phyloP scores from a whole-genome alignment of 2,888 invertebrate species.

The Aricia artaxerxes region DNA sequence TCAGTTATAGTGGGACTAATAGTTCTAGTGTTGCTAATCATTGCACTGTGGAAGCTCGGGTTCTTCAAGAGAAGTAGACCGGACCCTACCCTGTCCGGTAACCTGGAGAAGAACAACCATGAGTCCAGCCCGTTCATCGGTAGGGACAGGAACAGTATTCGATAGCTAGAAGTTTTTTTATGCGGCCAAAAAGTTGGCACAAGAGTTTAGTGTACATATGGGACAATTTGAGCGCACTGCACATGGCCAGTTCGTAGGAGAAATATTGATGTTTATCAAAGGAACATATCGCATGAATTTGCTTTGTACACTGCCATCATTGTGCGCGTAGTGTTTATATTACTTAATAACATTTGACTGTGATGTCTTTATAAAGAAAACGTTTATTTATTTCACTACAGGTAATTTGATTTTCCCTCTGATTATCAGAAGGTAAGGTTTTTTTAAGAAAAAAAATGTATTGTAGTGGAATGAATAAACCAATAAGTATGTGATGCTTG shows the following conservation, averaged over 20 bases:
- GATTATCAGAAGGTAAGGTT: not conserved
- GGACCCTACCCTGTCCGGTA: slow-evolving; percentile 90
- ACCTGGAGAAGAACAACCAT: slow-evolving; percentile 86
- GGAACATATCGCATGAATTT: slow-evolving; percentile 21
- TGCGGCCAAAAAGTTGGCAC: slow-evolving; percentile 41
- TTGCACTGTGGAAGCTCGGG: slow-evolving; percentile 92
- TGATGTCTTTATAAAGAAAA: slow-evolving; percentile 79
- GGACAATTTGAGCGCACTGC: slow-evolving; percentile 32
- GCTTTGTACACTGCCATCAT: slow-evolving; percentile 10
- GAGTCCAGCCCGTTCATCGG: slow-evolving; percentile 84
- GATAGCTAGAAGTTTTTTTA: slow-evolving; percentile 60
- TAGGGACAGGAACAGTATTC: slow-evolving; percentile 68
- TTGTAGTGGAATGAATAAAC: slow-evolving; percentile 18
- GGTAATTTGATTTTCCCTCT: not conserved
- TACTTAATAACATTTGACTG: slow-evolving; percentile 68
- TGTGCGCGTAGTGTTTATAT: slow-evolving; percentile 38
- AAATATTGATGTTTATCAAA: slow-evolving; percentile 15
- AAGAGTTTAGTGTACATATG: slow-evolving; percentile 47
- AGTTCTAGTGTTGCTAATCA: slow-evolving; percentile 88
- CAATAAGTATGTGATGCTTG: slow-evolving; percentile 60
- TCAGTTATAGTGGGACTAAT: slow-evolving; percentile 92
- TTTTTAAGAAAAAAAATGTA: too few species aligned
- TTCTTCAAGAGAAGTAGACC: slow-evolving; percentile 94
- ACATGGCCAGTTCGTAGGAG: slow-evolving; percentile 11
- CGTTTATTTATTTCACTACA: slow-evolving; percentile 43